Evolutionary conservation across 2,113 vertebrate genomes (phyloP).

Genomic region (Hypanus sabinus): DNA sequence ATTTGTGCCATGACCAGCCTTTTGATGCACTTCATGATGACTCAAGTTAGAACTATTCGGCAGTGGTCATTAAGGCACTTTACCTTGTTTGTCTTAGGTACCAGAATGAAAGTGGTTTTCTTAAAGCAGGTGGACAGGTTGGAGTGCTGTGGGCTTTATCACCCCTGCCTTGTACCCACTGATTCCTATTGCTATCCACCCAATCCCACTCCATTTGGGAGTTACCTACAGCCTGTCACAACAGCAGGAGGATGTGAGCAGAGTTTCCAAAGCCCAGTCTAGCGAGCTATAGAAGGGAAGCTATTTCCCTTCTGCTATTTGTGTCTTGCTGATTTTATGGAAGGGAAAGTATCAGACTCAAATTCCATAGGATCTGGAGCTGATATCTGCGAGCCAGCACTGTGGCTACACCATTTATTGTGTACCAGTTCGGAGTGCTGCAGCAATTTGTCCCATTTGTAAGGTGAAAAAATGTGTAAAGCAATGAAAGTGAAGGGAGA

Average conservation of each 20-base stretch:
- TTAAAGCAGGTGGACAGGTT: no score
- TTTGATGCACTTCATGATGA: no score
- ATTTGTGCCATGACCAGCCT: no score
- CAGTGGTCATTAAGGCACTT: no score
- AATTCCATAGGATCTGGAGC: background rate
- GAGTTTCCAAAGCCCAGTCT: background rate
- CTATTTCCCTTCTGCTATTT: background rate
- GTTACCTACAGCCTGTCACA: background rate
- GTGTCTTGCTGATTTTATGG: background rate
- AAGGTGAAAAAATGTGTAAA: background rate
- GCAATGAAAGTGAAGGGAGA: no score
- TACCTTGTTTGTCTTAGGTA: no score
- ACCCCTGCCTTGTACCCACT: background rate
- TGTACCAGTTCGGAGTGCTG: background rate
- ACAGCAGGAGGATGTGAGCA: background rate
- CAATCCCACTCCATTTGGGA: no score
- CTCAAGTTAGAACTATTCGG: no score
- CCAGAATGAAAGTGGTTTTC: no score
- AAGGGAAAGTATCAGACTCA: background rate
- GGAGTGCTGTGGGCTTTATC: no score
- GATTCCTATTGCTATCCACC: background rate
- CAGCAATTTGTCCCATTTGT: background rate
- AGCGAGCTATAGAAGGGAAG: background rate
- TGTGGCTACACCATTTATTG: background rate
- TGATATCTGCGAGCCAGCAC: background rate